A percentile compares a stretch with the other conserved stretches of the same genome.
Evolutionary conservation across 2,888 invertebrate genomes (phyloP).

Genomic region (Teinopalpus imperialis): DNA sequence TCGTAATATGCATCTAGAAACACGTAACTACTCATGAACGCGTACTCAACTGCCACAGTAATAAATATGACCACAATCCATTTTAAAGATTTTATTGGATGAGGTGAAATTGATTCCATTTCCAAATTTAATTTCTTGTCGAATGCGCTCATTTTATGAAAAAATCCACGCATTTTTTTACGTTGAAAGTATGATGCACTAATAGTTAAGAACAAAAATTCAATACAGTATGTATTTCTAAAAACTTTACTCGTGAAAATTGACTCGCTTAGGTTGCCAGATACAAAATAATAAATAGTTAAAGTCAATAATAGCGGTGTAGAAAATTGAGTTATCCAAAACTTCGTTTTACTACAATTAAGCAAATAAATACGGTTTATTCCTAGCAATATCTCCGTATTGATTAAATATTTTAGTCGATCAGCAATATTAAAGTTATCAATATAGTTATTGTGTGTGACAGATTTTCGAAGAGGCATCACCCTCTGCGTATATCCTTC

Average conservation of each 20-base stretch:
- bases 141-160: conserved; percentile 11
- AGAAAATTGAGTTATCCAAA: conserved; percentile 8
- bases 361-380: conserved; percentile 19
- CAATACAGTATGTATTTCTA: conserved; percentile 14
- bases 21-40: background rate
- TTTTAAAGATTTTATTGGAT: background rate
- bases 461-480: background rate
- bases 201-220: conserved; percentile 2
- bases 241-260: conserved; percentile 4
- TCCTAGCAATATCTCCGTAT: conserved; percentile 16
- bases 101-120: background rate
- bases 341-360: background rate
- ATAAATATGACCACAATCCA: background rate
- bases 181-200: conserved; percentile 13
- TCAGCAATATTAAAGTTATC: conserved; percentile 1
- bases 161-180: conserved; percentile 7
- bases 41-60: conserved; percentile 1
- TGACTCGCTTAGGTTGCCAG: background rate
- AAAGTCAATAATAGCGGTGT: background rate
- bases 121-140: conserved; percentile 11
- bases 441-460: conserved; percentile 8
- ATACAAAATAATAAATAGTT: conserved; percentile 11
- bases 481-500: background rate
- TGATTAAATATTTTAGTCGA: conserved; percentile 11
- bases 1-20: background rate